phyloP scores from a whole-genome alignment of 2,888 invertebrate genomes.

The Oscheius onirici region DNA sequence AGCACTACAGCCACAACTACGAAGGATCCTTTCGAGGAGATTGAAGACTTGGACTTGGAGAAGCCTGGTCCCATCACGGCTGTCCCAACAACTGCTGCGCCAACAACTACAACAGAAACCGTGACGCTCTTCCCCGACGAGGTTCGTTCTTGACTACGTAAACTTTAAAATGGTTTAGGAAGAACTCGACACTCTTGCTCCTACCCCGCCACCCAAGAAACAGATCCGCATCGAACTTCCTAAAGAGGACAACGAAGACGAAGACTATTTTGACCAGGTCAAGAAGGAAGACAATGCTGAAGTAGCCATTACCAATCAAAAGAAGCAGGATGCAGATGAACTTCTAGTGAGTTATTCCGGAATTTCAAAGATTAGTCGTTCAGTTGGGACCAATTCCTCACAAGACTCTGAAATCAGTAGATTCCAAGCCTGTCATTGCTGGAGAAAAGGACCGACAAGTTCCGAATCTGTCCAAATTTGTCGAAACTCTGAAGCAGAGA shows the following conservation, averaged over 20 bases:
- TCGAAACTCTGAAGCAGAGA: slow-evolving; percentile 54
- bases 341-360: slow-evolving; percentile 1
- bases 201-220: slow-evolving; percentile 25
- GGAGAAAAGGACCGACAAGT: slow-evolving; percentile 33
- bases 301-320: slow-evolving; percentile 11
- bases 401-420: not conserved
- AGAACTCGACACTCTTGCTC: not conserved
- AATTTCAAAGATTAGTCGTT: not conserved
- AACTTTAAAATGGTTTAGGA: slow-evolving; percentile 11
- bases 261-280: slow-evolving; percentile 41
- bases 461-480: slow-evolving; percentile 58
- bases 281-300: slow-evolving; percentile 14
- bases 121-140: slow-evolving; percentile 29
- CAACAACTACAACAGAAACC: not conserved
- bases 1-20: not conserved
- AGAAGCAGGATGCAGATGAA: slow-evolving; percentile 27
- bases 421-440: not conserved
- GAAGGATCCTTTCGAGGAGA: slow-evolving; percentile 12
- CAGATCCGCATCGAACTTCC: slow-evolving; percentile 51
- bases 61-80: not conserved
- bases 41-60: slow-evolving; percentile 24
- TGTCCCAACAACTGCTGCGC: not conserved
- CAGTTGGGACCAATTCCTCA: not conserved
- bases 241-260: slow-evolving; percentile 42
- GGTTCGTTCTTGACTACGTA: not conserved